phyloP scores from a whole-genome alignment of 2,797 vertebrate genomes.

The Danio tinwini region DNA sequence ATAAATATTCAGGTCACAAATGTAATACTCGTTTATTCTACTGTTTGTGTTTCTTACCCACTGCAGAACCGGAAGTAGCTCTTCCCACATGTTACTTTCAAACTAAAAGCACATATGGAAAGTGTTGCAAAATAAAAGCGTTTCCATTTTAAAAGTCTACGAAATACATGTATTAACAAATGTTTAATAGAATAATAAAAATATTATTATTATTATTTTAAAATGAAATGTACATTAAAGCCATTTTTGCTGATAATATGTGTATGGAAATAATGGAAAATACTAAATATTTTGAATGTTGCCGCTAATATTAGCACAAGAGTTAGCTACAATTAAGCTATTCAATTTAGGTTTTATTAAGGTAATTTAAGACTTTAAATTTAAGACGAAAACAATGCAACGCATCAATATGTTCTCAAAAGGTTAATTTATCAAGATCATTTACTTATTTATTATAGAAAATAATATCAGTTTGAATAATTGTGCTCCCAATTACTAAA shows the following conservation, averaged over 20 bases:
- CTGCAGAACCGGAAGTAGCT: conserved; percentile 39
- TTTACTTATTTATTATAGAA: no score
- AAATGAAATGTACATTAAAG: neutral
- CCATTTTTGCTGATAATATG: neutral
- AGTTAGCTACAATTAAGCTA: no score
- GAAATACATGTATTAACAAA: neutral
- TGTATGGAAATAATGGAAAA: neutral
- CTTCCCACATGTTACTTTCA: conserved; percentile 33
- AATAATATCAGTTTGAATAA: no score
- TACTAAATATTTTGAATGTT: neutral
- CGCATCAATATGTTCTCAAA: no score
- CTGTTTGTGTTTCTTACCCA: conserved; percentile 28
- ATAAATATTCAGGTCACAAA: no score
- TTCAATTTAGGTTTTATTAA: no score
- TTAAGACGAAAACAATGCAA: no score
- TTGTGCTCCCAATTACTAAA: no score
- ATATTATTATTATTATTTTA: neutral
- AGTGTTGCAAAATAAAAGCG: conserved; percentile 28
- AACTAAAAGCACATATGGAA: conserved; percentile 10
- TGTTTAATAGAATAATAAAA: neutral
- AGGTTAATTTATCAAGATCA: no score
- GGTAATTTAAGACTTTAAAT: no score
- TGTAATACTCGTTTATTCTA: neutral
- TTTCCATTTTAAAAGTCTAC: no score
- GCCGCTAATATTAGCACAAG: neutral